A percentile compares a stretch with the other conserved stretches of the same genome.
Conservation (phyloP, 1,140 invertebrate genomes). For the Habropoda laboriosa region DNA sequence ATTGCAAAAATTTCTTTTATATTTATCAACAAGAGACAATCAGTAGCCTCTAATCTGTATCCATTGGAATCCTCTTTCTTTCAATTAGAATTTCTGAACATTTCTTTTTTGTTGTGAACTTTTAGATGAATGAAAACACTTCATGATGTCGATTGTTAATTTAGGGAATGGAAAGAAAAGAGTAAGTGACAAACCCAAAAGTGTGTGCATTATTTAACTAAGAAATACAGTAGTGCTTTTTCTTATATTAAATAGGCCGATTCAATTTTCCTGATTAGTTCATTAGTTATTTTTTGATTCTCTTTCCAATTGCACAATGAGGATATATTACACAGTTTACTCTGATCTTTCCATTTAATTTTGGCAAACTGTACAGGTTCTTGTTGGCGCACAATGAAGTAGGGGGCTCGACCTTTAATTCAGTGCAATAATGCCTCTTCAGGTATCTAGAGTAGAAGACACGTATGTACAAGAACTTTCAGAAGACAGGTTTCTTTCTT, state of each 20-base stretch:
- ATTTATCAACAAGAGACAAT: slow-evolving; percentile 9
- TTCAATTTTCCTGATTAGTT: neutral
- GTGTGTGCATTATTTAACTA: neutral
- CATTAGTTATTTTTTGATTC: neutral
- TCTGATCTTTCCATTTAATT: slow-evolving; percentile 55
- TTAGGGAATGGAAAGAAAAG: slow-evolving; percentile 32
- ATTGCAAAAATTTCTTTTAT: slow-evolving; percentile 21
- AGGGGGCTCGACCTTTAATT: slow-evolving; percentile 78
- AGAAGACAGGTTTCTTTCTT: slow-evolving; percentile 26
- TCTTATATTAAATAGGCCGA: slow-evolving; percentile 44
- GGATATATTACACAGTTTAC: slow-evolving; percentile 17
- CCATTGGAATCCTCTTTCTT: neutral
- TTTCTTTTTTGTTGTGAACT: neutral
- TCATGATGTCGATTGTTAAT: neutral
- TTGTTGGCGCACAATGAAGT: slow-evolving; percentile 80
- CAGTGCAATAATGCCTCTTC: slow-evolving; percentile 70
- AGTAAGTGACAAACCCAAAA: neutral
- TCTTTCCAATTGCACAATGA: neutral
- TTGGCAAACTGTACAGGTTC: slow-evolving; percentile 68
- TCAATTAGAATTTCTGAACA: neutral
- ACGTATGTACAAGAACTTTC: slow-evolving; percentile 62
- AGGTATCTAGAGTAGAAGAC: slow-evolving; percentile 63
- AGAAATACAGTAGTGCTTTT: neutral
- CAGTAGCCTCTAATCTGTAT: neutral
- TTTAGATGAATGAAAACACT: slow-evolving; percentile 16